Base-by-base conservation (phyloP, 2,888 invertebrate species). In the Agriopis leucophaearia region DNA sequence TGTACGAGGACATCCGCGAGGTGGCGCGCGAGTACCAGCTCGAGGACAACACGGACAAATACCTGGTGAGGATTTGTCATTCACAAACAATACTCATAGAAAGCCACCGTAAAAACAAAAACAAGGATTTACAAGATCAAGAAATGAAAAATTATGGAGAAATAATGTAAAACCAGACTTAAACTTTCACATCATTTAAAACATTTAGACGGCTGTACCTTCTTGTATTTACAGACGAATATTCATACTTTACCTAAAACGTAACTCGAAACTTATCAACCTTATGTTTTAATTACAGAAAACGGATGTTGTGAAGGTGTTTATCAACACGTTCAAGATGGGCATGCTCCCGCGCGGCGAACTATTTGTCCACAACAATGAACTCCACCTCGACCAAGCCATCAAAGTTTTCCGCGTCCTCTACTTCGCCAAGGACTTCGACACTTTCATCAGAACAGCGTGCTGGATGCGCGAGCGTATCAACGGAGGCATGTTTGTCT, bases 401-500 rank as follows among this genome's bases (percentile, higher is more conserved):
- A 88, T 96, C 66, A 91, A 94, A 59, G 92, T 96, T 42, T 95
- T 96, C 90, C 95, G 95, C 78, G 85, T 96, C 59, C 88, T 97
- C 69, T 95, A 95, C 91, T 95, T 95, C 80, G 96, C 96, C 63
- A 96, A 95, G 85, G 95, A 96, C 89, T 96, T 95, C 85, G 95
- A 95, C 69, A 95, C 95, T 47, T 96, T 97, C 92, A 90, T 95
- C 82, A 94, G 94, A 78, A 95, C 95, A 58, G 96, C 96, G 15
- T 95, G 95, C 78, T 97, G 96, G 95, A 95, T 96, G 47, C 95
- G 97, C 45, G 94, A 95, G 70, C 91, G 95, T 78, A 94, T 96
- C 72, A 97, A 97, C 90, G 95, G 96, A 70, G 96, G 95, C 79
- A 95, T 97, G 94, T 97, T 96, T 87, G 94, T 96, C 69, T 96